phyloP scores from a whole-genome alignment of 2,113 vertebrate species.

The Apteryx mantelli region DNA sequence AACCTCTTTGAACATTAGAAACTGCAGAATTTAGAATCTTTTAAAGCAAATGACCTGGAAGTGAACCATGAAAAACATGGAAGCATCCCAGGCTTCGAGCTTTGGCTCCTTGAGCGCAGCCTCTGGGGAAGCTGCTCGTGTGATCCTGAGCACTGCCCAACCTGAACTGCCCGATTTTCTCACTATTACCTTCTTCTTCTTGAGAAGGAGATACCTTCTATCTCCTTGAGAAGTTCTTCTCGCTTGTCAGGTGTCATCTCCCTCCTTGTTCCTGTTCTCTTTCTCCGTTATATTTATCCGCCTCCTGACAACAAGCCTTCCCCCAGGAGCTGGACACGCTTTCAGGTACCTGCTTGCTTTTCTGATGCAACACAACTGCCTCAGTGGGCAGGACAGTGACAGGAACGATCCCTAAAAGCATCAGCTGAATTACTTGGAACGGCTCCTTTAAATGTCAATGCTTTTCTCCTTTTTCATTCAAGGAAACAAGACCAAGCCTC shows the following conservation, averaged over 20 bases:
- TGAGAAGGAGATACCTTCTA: no score
- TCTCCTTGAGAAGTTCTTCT: neutral
- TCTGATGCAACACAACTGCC: neutral
- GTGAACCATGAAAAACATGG: slow-evolving; percentile 23
- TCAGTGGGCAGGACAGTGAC: neutral
- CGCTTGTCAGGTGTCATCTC: neutral
- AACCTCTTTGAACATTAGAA: neutral
- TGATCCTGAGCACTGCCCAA: neutral
- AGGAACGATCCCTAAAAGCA: neutral
- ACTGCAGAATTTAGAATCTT: neutral
- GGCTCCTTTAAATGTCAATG: neutral
- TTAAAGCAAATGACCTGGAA: slow-evolving; percentile 10
- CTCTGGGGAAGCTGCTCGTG: neutral
- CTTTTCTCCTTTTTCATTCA: neutral
- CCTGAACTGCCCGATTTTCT: neutral
- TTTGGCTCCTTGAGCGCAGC: neutral
- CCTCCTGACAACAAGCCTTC: neutral
- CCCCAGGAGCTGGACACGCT: neutral
- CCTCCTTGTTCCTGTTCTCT: neutral
- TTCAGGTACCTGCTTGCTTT: neutral
- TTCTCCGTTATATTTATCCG: neutral
- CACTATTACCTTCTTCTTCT: neutral
- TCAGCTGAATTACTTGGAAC: neutral
- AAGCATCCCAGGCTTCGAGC: slow-evolving; percentile 26
- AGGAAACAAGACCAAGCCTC: neutral